Conservation (phyloP, 2,888 invertebrate genomes). For the Andrena hattorfiana region DNA sequence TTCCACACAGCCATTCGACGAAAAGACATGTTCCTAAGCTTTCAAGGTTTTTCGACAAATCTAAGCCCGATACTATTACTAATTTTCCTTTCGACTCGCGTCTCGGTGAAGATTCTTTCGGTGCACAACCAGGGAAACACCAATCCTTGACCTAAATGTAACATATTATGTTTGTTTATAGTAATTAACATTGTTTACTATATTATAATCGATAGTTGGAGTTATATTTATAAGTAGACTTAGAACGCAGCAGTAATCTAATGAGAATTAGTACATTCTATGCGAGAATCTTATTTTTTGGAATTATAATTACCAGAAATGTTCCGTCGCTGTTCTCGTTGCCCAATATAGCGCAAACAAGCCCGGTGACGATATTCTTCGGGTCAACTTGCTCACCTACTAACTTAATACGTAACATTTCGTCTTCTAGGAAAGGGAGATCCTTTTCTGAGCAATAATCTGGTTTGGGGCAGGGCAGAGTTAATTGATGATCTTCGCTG, state of each 20-base stretch:
- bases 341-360: conserved; percentile 93
- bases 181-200: not conserved
- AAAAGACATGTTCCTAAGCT: conserved; percentile 91
- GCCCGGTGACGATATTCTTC: conserved; percentile 92
- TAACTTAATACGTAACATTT: conserved; percentile 94
- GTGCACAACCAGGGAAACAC: conserved; percentile 90
- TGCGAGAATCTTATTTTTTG: not conserved
- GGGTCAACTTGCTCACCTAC: conserved; percentile 88
- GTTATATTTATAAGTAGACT: too few species aligned
- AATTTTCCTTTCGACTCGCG: conserved; percentile 74
- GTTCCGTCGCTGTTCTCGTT: conserved; percentile 80
- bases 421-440: conserved; percentile 95
- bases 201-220: not conserved
- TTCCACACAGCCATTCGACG: conserved; percentile 93
- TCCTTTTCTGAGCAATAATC: conserved; percentile 94
- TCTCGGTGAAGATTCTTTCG: conserved; percentile 71
- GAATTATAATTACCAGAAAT: conserved; percentile 75
- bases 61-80: conserved; percentile 90
- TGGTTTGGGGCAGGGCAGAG: conserved; percentile 90
- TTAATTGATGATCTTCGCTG: conserved; percentile 94
- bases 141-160: conserved; percentile 89
- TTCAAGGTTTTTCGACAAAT: conserved; percentile 88
- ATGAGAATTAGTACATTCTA: not conserved
- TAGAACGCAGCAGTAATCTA: too few species aligned
- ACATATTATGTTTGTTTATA: not conserved